Evolutionary conservation across 1,140 invertebrate genomes (phyloP).

Genomic region (Dysdera silvatica): DNA sequence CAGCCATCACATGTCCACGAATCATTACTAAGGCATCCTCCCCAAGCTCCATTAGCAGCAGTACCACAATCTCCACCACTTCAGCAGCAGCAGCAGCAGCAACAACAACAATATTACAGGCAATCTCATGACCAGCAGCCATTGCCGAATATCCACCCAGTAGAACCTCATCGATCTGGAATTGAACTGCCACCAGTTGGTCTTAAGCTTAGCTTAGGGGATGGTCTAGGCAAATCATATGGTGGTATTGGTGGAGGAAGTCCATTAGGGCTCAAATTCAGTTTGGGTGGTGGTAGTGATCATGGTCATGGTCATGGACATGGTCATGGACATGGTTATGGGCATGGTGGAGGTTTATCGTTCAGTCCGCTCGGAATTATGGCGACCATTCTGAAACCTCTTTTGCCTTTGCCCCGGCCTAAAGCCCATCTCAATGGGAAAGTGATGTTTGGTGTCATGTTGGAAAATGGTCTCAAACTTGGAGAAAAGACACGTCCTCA

Average conservation of each 20-base stretch:
- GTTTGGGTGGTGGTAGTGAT: too few relatives aligned
- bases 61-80: not conserved
- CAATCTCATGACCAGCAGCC: not conserved
- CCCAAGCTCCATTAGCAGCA: not conserved
- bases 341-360: not conserved
- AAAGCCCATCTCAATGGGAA: conserved; percentile 18
- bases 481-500: conserved; percentile 4
- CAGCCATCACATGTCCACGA: not conserved
- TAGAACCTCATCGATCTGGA: conserved; percentile 3
- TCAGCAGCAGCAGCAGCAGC: not conserved
- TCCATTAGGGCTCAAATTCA: too few relatives aligned
- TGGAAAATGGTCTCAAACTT: conserved; percentile 22
- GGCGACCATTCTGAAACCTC: conserved; percentile 2
- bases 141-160: not conserved
- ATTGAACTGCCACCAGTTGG: not conserved
- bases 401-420: not conserved
- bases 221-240: too few relatives aligned
- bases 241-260: too few relatives aligned
- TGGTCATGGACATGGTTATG: not conserved
- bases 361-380: conserved; percentile 23
- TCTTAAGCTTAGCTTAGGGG: conserved; percentile 17
- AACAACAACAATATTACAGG: not conserved
- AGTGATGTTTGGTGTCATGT: conserved; percentile 25
- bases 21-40: not conserved
- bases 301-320: not conserved